Evolutionary conservation across 2,113 vertebrate species (phyloP), one percentile per base, ranked within the genome.

Genomic region (Pachyramphus minor): DNA sequence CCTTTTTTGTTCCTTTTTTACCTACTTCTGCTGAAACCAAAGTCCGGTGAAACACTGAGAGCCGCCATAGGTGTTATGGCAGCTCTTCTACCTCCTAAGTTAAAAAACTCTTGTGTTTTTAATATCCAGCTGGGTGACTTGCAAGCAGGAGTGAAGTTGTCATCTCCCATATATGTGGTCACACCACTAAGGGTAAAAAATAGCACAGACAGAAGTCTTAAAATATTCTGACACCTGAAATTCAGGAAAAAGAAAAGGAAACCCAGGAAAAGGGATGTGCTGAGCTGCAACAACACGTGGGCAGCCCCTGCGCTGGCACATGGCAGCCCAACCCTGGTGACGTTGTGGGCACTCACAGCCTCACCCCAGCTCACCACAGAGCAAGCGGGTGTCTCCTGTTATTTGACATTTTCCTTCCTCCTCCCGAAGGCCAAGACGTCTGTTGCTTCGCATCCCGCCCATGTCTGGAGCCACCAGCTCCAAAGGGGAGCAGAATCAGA

Each of bases 401-500:
- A 17, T 69, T 80, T 85, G 76, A 80, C 67, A 6, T 92, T 69
- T 87, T 87, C 79, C 85, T 73, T 77, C 92, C 79, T 73, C 71
- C 85, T 93, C 68, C 93, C 14, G 0, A 68, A 81, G 77, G 66
- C 87, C 4, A 3, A 74, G 84, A 24, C 24, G 6, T 33, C 84
- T 8, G 21, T 44, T 2, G 14, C 14, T 78, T 72, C 27, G 0
- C 25, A 37, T 92, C 93, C 93, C 81, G 6, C 94, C 95, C 87
- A 41, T 25, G 96, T 87, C 96, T 95, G 96, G 95, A 96, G 93
- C 87, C 91, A 62, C 1, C 31, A 28, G 84, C 66, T 93, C 67
- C 56, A 9, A 64, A 81, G 73, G 39, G 60, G 86, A 82, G 91
- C 94, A 18, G 91, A 28, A 52, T 27, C 35, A 64, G 86, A 18